Percentiles rank a stretch among this genome's conserved stretches.
Conservation (phyloP, 92 coral and sea anemone genomes). For the Epizoanthus ramosus region DNA sequence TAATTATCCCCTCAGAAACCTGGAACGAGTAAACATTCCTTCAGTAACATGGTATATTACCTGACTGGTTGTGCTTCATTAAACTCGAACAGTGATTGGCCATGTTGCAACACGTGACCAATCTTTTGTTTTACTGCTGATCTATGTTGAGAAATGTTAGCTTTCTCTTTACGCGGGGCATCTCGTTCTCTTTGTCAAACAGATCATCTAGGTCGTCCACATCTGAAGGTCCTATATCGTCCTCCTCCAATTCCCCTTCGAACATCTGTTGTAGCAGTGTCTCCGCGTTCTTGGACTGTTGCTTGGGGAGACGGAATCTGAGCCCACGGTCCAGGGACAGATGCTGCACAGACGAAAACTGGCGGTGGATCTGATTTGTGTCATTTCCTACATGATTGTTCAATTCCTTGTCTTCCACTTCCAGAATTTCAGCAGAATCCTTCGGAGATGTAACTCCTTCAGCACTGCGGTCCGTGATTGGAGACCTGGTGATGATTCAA, state of each 20-base stretch:
- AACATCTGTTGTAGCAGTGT: slow-evolving; percentile 93
- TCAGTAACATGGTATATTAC: no score
- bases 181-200: slow-evolving; percentile 66
- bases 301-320: slow-evolving; percentile 85
- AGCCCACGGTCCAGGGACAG: slow-evolving; percentile 76
- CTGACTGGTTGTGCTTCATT: no score
- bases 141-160: slow-evolving; percentile 60
- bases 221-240: slow-evolving; percentile 87
- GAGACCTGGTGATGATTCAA: slow-evolving; percentile 63
- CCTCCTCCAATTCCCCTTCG: slow-evolving; percentile 87
- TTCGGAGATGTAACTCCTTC: slow-evolving; percentile 61
- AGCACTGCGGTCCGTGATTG: slow-evolving; percentile 77
- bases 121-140: slow-evolving; percentile 11
- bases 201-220: slow-evolving; percentile 82
- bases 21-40: no score
- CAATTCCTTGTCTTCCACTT: not conserved
- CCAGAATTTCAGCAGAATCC: slow-evolving; percentile 44
- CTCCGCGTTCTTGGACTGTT: slow-evolving; percentile 93
- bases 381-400: slow-evolving; percentile 1
- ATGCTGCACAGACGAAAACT: slow-evolving; percentile 63
- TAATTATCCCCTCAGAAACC: no score
- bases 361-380: not conserved
- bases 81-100: no score
- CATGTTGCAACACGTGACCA: no score
- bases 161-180: slow-evolving; percentile 51